These are phyloP conservation scores for Lamprotornis superbus DNA, from an alignment of 2,113 vertebrate genomes.

Conservation along the genomic window DNA sequence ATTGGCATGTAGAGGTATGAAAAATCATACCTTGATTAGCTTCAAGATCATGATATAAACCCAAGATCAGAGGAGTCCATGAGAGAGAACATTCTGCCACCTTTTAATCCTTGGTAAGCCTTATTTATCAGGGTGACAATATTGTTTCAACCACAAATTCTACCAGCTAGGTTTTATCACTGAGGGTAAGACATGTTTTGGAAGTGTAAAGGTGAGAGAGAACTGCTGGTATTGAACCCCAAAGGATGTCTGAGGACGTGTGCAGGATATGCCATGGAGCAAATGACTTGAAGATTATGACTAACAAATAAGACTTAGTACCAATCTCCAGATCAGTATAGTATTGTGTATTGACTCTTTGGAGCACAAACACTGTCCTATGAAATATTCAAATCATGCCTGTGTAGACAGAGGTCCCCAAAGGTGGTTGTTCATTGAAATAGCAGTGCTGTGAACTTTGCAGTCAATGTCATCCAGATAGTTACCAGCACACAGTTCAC, in stretches of 20 bases:
- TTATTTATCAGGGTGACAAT: neutral
- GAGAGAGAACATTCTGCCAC: neutral
- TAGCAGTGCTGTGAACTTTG: neutral
- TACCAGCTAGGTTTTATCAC: neutral
- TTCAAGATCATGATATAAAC: neutral
- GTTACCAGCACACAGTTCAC: neutral
- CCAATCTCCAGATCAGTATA: neutral
- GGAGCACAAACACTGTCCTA: neutral
- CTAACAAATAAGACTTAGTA: neutral
- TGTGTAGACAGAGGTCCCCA: neutral
- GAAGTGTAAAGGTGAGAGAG: neutral
- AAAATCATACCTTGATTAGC: neutral
- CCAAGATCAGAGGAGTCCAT: neutral
- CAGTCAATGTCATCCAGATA: neutral
- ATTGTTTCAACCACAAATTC: neutral
- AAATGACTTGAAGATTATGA: neutral
- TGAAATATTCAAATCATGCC: neutral
- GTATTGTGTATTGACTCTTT: neutral
- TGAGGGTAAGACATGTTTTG: neutral
- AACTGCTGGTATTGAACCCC: neutral
- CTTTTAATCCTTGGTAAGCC: neutral
- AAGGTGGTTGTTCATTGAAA: neutral
- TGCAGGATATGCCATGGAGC: neutral
- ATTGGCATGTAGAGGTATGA: neutral
- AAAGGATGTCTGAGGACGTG: rapidly evolving